Evolutionary conservation across 2,888 invertebrate genomes (phyloP).

Genomic region (Sarcophaga caerulescens): DNA sequence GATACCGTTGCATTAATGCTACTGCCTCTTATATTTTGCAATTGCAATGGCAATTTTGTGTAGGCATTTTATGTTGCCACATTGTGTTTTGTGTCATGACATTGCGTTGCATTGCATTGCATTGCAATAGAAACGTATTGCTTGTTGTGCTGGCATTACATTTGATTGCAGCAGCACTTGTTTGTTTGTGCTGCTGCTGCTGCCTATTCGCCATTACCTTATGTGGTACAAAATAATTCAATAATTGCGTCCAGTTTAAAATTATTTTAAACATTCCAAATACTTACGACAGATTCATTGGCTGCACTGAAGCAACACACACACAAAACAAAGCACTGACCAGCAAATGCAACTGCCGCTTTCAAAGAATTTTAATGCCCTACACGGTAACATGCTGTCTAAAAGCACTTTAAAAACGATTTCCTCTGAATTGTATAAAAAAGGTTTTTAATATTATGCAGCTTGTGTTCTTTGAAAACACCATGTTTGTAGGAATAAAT

Average conservation of each 20-base stretch:
- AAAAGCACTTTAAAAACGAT: too few species aligned
- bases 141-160: neutral
- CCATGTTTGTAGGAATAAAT: too few species aligned
- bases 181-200: slow-evolving; percentile 7
- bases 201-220: slow-evolving; percentile 42
- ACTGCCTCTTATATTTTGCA: neutral
- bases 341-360: neutral
- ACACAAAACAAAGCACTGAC: neutral
- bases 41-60: neutral
- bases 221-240: slow-evolving; percentile 49
- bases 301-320: too few species aligned
- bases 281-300: neutral
- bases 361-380: too few species aligned
- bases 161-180: slow-evolving; percentile 32
- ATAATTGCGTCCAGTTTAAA: slow-evolving; percentile 55
- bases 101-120: slow-evolving; percentile 10
- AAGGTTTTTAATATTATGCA: neutral
- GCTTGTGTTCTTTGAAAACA: neutral
- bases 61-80: slow-evolving; percentile 9
- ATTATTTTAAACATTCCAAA: slow-evolving; percentile 41
- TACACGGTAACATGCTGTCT: neutral
- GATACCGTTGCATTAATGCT: slow-evolving; percentile 56
- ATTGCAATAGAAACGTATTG: neutral
- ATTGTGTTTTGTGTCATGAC: slow-evolving; percentile 14
- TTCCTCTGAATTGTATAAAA: too few species aligned